A percentile compares a stretch with the other conserved stretches of the same genome.
phyloP scores from a whole-genome alignment of 1,140 invertebrate genomes.

The Andrena cerasifolii region DNA sequence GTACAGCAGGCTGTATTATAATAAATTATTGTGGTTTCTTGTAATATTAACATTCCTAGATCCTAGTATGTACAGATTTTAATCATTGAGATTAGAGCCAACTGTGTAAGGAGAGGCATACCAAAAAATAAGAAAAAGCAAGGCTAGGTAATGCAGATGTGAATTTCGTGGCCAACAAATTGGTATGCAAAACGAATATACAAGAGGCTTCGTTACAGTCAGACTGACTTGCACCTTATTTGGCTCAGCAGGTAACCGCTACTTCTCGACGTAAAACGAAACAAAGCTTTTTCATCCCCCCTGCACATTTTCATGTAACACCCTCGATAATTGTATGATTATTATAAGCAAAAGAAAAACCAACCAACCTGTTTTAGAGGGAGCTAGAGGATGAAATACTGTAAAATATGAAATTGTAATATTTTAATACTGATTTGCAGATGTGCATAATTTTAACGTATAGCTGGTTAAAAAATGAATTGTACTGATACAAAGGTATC shows the following conservation, averaged over 20 bases:
- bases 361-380: slow-evolving; percentile 73
- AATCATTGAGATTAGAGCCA: slow-evolving; percentile 75
- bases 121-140: slow-evolving; percentile 44
- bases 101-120: slow-evolving; percentile 56
- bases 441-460: slow-evolving; percentile 81
- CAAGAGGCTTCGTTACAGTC: slow-evolving; percentile 67
- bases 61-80: slow-evolving; percentile 80
- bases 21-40: slow-evolving; percentile 82
- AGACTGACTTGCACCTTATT: slow-evolving; percentile 64
- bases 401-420: slow-evolving; percentile 83
- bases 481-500: slow-evolving; percentile 77
- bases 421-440: slow-evolving; percentile 83
- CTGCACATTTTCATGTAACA: slow-evolving; percentile 72
- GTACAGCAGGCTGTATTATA: slow-evolving; percentile 82
- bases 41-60: slow-evolving; percentile 82
- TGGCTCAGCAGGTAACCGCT: slow-evolving; percentile 55
- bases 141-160: slow-evolving; percentile 31
- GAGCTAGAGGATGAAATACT: slow-evolving; percentile 78
- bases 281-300: slow-evolving; percentile 73
- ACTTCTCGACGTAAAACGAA: slow-evolving; percentile 63
- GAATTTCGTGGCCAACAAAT: slow-evolving; percentile 50
- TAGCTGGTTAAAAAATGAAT: slow-evolving; percentile 79
- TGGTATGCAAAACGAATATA: slow-evolving; percentile 55
- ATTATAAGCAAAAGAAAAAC: slow-evolving; percentile 59
- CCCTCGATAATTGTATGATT: slow-evolving; percentile 66